Conservation (phyloP, 2,113 vertebrate genomes). For the Nestor notabilis region DNA sequence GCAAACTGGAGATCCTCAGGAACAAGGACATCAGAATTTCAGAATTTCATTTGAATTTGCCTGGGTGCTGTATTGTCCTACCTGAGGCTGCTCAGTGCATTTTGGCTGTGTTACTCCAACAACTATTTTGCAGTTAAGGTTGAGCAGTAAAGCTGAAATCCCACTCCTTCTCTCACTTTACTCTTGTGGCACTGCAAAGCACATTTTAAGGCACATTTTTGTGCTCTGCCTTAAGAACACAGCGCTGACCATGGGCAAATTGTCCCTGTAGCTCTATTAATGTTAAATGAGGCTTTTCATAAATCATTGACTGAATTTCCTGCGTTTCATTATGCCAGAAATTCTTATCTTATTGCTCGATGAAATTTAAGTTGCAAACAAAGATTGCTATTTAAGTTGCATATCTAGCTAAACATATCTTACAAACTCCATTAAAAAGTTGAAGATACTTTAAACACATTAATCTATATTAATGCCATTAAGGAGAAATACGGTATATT, state of each 20-base stretch:
- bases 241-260: not conserved
- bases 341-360: not conserved
- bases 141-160: not conserved
- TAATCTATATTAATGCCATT: not conserved
- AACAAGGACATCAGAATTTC: not conserved
- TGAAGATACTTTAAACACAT: not conserved
- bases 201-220: not conserved
- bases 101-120: not conserved
- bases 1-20: not conserved
- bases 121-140: not conserved
- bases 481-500: not conserved
- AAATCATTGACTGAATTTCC: conserved; percentile 37
- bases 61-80: not conserved
- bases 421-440: not conserved
- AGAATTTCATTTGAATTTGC: not conserved
- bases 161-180: not conserved
- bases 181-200: not conserved
- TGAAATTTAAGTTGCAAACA: not conserved
- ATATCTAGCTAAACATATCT: not conserved
- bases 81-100: not conserved
- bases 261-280: conserved; percentile 22
- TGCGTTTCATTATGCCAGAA: not conserved
- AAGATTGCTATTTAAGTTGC: not conserved
- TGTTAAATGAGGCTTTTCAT: conserved; percentile 52
- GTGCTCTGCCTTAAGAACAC: not conserved